Evolutionary conservation across 2,888 invertebrate genomes (phyloP), one percentile per base, ranked within the genome.

Genomic region (Cynaeus angustus): DNA sequence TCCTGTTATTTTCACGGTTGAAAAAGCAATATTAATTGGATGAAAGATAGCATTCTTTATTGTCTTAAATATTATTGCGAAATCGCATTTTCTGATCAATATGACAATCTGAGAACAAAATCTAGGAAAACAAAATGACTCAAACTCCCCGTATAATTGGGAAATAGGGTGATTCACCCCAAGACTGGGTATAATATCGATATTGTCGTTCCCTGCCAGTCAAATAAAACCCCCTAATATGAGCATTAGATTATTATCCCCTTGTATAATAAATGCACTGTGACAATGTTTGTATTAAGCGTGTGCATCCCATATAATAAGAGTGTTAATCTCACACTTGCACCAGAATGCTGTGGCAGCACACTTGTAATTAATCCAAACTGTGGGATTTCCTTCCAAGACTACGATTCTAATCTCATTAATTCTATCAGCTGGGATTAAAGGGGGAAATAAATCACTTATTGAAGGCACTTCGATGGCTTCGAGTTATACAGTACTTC

Each of bases 201-300:
- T 73, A 71, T 66, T 66, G 68, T 38, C 61, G 61, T 52, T 59
- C 62, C 61, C 62, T 48, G 28, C 12, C 61, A 43, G 43, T 56
- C 64, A 48, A 55, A 69, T 69, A 59, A 66, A 59, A 66, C 53
- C 65, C 64, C 71, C 66, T 66, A 68, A 71, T 68, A 58, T 46
- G 65, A 58, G 48, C 67, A 73, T 77, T 76, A 77, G 71, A 75
- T 76, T 74, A 76, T 77, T 74, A 77, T 77, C 75, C 77, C 72
- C 75, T 75, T 71, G 72, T 73, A 75, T 68, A 75, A 75, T 74
- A 72, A 76, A 75, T 76, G 72, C 72, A 71, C 52, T 70, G 66
- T 72, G 72, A 69, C 72, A 62, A 72, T 72, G 66, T 72, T 72
- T 72, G 64, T 62, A 66, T 69, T 66, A 62, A 55, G 46, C 48